A percentile compares a stretch with the other conserved stretches of the same genome.
Evolutionary conservation across 2,113 vertebrate species (phyloP).

Genomic region (Mastomys coucha): DNA sequence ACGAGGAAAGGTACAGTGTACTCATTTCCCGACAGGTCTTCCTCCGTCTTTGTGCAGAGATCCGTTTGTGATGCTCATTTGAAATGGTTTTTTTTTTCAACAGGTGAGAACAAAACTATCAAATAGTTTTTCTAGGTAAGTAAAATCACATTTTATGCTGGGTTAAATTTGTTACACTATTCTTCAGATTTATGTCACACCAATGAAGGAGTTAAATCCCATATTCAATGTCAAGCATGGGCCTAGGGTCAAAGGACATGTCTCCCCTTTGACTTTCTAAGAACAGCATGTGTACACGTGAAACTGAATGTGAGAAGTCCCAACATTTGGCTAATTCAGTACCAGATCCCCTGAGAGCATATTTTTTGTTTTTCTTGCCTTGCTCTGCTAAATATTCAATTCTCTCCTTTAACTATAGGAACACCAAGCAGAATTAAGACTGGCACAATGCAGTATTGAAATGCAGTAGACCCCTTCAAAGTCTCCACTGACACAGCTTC

Average conservation of each 20-base stretch:
- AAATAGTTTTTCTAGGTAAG: background rate
- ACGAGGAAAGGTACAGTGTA: background rate
- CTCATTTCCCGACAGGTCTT: background rate
- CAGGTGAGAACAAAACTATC: background rate
- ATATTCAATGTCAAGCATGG: slow-evolving; percentile 87
- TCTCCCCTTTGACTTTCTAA: slow-evolving; percentile 91
- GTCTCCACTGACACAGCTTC: background rate
- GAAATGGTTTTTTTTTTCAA: background rate
- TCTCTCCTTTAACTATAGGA: background rate
- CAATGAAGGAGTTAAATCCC: background rate
- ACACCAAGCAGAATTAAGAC: background rate
- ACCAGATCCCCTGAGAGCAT: background rate
- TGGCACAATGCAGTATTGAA: background rate
- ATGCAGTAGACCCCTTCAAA: background rate
- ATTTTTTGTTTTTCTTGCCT: background rate
- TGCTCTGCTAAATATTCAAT: background rate
- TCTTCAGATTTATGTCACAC: slow-evolving; percentile 37
- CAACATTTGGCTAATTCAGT: no score
- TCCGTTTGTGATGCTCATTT: background rate
- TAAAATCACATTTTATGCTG: background rate
- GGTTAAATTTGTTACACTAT: background rate
- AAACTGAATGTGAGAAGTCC: slow-evolving; percentile 84
- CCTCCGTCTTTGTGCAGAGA: background rate
- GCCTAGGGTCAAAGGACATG: slow-evolving; percentile 86
- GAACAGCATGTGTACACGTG: slow-evolving; percentile 89